These are phyloP conservation scores for Cochlearius cochlearius DNA, from an alignment of 2,113 vertebrate species.

Conservation along the genomic window DNA sequence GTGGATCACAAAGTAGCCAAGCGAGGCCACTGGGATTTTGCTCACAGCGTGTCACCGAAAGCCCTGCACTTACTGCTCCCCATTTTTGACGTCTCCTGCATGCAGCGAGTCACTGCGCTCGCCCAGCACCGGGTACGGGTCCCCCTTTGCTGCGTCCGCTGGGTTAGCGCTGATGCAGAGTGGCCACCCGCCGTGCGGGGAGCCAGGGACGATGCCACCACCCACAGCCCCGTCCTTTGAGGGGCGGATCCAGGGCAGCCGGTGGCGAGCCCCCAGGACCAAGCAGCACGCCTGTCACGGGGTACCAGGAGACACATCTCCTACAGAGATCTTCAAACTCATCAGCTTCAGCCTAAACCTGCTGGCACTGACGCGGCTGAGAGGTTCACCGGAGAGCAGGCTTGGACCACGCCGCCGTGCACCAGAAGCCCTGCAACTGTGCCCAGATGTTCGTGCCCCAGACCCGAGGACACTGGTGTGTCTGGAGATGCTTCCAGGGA, in stretches of 20 bases:
- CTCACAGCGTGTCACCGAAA: background rate
- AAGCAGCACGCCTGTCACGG: background rate
- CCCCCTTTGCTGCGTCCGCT: background rate
- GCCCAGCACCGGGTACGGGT: background rate
- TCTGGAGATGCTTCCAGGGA: background rate
- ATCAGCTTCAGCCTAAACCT: background rate
- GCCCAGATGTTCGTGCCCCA: background rate
- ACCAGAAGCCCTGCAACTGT: background rate
- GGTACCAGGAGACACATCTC: background rate
- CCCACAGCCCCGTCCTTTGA: too few species aligned
- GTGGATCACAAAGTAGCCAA: background rate
- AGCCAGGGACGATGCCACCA: background rate
- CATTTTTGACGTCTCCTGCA: rapidly evolving
- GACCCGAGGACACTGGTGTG: background rate
- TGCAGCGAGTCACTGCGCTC: background rate
- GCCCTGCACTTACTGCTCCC: background rate
- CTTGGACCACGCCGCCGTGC: rapidly evolving
- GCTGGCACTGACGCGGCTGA: background rate
- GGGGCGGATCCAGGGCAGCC: background rate
- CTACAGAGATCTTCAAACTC: background rate
- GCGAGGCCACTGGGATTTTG: background rate
- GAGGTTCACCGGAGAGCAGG: background rate
- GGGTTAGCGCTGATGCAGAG: too few species aligned
- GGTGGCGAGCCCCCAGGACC: background rate
- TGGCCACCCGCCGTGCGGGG: background rate